Evolutionary conservation across 2,113 vertebrate species (phyloP), one percentile per base, ranked within the genome.

Genomic region (Silurus meridionalis): DNA sequence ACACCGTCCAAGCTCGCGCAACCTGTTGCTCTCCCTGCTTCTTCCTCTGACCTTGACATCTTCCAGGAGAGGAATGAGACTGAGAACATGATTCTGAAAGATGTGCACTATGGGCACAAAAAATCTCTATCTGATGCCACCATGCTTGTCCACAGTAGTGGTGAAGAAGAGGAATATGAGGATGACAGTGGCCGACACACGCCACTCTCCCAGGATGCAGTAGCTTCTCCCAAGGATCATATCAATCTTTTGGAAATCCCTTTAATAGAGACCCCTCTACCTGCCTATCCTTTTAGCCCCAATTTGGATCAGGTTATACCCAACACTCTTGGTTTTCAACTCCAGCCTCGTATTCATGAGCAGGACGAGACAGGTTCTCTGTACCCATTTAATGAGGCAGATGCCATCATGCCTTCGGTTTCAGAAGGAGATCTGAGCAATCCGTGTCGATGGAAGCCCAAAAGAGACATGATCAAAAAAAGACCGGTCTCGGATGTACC

Each of bases 101-200:
- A 95, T 66, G 81, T 93, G 83, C 94, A 92, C 7, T 97, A 95
- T 0, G 96, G 96, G 50, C 98, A 99, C 90, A 97, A 97, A 88
- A 99, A 99, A 89, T 98, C 97, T 0, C 95, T 98, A 9, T 99
- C 98, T 0, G 97, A 99, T 17, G 98, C 98, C 88, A 99, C 98
- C 78, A 98, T 99, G 98, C 94, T 99, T 87, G 96, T 99, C 79
- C 98, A 99, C 90, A 99, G 98, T 86, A 99, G 98, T 0, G 97
- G 96, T 8, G 98, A 99, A 63, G 97, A 99, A 17, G 97, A 99
- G 74, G 97, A 97, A 86, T 96, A 96, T 69, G 97, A 97, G 78
- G 96, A 97, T 0, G 95, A 96, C 0, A 84, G 89, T 4, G 94
- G 93, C 4, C 87, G 94, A 5, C 91, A 88, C 84, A 92, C 94